Base-by-base conservation (phyloP, 1,140 invertebrate genomes). In the Drosophila nikananu region DNA sequence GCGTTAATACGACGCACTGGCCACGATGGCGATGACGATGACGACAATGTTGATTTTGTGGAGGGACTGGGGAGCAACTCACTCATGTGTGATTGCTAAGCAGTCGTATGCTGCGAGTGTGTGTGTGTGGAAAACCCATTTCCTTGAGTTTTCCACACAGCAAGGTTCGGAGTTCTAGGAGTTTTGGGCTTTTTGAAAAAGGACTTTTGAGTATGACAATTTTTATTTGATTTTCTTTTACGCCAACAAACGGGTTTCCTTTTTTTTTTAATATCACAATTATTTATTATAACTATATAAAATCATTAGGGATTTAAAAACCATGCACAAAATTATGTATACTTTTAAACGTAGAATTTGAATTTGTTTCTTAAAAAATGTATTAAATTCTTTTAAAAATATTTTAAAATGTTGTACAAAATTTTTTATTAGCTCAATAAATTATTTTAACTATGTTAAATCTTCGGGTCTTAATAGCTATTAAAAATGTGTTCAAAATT, bases 71-170 rank as follows among this genome's bases (percentile, higher is more conserved):
- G 23, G 49, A 48, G 39, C 23, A 37, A 35, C 39, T 68, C 81
- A 80, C 66, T 80, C 64, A 84, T 84, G 81, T 86, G 82, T 86
- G 78, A 81, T 86, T 81, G 78, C 66, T 37, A 32, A 13, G 17
- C 21, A 51, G 55, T 80, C 42, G 48, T 55, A 59, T 65, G 60
- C 12, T 6, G 15, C 15, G 2, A 73, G 9, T 51, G 48, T 58
- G 62, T 39, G 70, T 64, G 10, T 35, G 51, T 17, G 52, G 52
- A 19, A 55, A 55, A 55, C 2, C 52, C 52, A 54, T 52, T 48
- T 68, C 19, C 32, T 30, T 35, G 10, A 52, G 59, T 32, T 32
- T 60, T 32, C 21, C 21, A 12, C 19, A 70, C 66, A 52, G 62
- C 30, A 37, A 30, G 9, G 60, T 41, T 63, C 17, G 51, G 1